These are phyloP conservation scores for Mirza zaza DNA, from an alignment of 2,113 vertebrate species.

Conservation along the genomic window DNA sequence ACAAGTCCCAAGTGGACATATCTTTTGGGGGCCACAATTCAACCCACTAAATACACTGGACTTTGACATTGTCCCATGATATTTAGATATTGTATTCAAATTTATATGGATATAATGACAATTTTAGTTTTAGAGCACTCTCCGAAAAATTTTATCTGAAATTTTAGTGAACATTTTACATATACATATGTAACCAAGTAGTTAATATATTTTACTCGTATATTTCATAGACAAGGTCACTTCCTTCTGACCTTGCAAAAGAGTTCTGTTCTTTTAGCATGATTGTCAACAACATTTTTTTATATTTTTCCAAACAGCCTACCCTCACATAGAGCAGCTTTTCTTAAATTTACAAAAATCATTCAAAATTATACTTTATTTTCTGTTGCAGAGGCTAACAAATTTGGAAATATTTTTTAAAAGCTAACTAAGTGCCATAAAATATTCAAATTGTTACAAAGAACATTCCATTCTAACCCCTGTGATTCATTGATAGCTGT, in stretches of 20 bases:
- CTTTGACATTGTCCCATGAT: background rate
- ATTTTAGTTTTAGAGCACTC: background rate
- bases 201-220: background rate
- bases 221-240: background rate
- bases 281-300: background rate
- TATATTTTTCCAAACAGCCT: background rate
- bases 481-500: background rate
- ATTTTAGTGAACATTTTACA: background rate
- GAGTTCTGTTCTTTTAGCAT: background rate
- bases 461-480: background rate
- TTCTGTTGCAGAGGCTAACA: background rate
- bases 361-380: conserved; percentile 18
- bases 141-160: background rate
- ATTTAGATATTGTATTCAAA: background rate
- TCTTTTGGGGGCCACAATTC: background rate
- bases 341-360: background rate
- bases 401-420: background rate
- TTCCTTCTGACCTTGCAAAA: background rate
- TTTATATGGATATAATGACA: background rate
- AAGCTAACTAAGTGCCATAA: background rate
- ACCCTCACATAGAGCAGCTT: background rate
- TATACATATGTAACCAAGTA: background rate
- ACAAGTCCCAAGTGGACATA: background rate
- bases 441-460: conserved; percentile 3
- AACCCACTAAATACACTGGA: background rate